Conservation (phyloP, 2,797 vertebrate species). For the Apogon talboti region DNA sequence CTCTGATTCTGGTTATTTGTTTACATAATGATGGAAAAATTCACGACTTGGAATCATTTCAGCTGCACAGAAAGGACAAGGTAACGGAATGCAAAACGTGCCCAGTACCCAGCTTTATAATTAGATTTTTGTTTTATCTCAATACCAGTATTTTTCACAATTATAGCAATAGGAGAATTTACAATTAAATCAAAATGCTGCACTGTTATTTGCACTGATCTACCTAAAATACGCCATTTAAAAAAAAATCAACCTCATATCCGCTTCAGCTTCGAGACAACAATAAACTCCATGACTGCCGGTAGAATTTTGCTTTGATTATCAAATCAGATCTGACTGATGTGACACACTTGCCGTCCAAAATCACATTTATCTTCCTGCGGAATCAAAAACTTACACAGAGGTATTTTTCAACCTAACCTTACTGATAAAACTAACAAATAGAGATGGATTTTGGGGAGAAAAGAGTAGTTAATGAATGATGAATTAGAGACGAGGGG, state of each 20-base stretch:
- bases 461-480: slow-evolving; percentile 83
- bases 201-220: slow-evolving; percentile 33
- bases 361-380: slow-evolving; percentile 68
- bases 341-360: slow-evolving; percentile 68
- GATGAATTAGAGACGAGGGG: slow-evolving; percentile 84
- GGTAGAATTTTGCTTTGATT: slow-evolving; percentile 54
- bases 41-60: slow-evolving; percentile 58
- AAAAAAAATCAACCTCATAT: slow-evolving; percentile 24
- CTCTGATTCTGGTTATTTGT: slow-evolving; percentile 68
- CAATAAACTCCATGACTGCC: slow-evolving; percentile 44
- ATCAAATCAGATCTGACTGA: slow-evolving; percentile 69
- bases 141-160: slow-evolving; percentile 41
- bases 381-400: slow-evolving; percentile 66
- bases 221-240: slow-evolving; percentile 44
- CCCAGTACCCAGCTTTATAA: slow-evolving; percentile 18
- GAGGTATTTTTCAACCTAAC: slow-evolving; percentile 71
- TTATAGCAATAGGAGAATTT: slow-evolving; percentile 27
- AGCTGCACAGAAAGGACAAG: slow-evolving; percentile 56
- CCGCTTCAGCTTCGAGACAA: slow-evolving; percentile 21
- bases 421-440: slow-evolving; percentile 78
- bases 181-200: slow-evolving; percentile 47
- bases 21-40: slow-evolving; percentile 72
- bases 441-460: slow-evolving; percentile 76
- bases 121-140: slow-evolving; percentile 38
- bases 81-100: slow-evolving; percentile 53